Evolutionary conservation across 2,113 vertebrate species (phyloP).

Genomic region (Myotis davidii): DNA sequence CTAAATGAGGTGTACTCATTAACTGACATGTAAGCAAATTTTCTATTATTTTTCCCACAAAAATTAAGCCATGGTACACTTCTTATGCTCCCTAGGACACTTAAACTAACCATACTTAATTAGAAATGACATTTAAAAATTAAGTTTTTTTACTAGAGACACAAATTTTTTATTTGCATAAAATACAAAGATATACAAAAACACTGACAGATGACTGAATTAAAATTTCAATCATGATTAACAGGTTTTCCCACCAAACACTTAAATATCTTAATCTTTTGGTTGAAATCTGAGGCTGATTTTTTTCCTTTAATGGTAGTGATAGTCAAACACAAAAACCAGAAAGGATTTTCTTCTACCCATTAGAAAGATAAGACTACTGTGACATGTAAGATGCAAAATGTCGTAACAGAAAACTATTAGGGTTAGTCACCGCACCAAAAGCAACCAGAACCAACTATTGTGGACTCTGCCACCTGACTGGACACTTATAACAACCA

Average conservation of each 20-base stretch:
- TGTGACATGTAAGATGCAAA: neutral
- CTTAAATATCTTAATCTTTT: neutral
- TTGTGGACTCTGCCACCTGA: neutral
- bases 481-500: neutral
- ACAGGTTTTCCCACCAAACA: neutral
- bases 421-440: neutral
- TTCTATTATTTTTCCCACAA: neutral
- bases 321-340: slow-evolving; percentile 1
- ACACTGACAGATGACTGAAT: neutral
- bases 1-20: neutral
- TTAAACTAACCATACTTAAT: neutral
- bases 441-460: neutral
- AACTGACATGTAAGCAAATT: neutral
- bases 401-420: neutral
- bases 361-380: neutral
- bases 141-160: neutral
- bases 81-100: neutral
- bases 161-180: slow-evolving; percentile 4
- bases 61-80: neutral
- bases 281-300: neutral
- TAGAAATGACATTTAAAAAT: slow-evolving; percentile 27
- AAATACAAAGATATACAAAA: slow-evolving; percentile 28
- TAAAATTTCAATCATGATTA: slow-evolving; percentile 34
- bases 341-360: neutral
- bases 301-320: slow-evolving; percentile 12